Conservation (phyloP, 2,113 vertebrate species). For the Ptilonorhynchus violaceus region DNA sequence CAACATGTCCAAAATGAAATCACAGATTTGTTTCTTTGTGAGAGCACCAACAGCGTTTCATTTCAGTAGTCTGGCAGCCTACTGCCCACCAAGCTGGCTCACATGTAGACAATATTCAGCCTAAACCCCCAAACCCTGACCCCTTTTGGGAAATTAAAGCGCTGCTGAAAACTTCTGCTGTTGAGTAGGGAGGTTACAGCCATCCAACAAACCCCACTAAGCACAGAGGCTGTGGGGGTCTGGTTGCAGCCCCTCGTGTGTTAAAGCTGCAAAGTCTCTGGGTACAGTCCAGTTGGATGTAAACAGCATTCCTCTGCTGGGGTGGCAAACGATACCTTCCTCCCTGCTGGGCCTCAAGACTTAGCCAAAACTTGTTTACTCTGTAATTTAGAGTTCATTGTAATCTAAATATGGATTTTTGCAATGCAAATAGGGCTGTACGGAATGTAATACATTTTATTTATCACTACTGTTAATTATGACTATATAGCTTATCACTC, state of each 20-base stretch:
- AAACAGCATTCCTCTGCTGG: constrained; percentile 45
- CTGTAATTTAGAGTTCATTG: constrained; percentile 54
- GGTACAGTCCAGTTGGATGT: constrained; percentile 2
- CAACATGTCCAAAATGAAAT: neutral
- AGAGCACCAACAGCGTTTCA: neutral
- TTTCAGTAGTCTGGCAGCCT: neutral
- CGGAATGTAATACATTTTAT: constrained; percentile 29
- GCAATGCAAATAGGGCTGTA: constrained; percentile 47
- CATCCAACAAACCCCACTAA: neutral
- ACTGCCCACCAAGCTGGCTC: neutral
- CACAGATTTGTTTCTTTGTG: neutral
- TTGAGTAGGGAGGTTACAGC: neutral
- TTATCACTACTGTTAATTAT: constrained; percentile 42
- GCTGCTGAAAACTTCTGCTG: neutral
- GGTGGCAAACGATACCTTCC: constrained; percentile 31
- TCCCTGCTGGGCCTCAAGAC: constrained; percentile 37
- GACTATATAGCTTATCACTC: constrained; percentile 43
- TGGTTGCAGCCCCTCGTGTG: neutral
- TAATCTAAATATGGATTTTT: constrained; percentile 52
- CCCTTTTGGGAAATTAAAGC: neutral
- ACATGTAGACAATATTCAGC: neutral
- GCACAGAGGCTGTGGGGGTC: neutral
- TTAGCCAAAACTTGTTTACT: constrained; percentile 52
- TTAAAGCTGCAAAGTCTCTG: constrained; percentile 14
- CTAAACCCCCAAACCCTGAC: neutral